Conservation (phyloP, 2,113 vertebrate genomes). For the Heterocephalus glaber region DNA sequence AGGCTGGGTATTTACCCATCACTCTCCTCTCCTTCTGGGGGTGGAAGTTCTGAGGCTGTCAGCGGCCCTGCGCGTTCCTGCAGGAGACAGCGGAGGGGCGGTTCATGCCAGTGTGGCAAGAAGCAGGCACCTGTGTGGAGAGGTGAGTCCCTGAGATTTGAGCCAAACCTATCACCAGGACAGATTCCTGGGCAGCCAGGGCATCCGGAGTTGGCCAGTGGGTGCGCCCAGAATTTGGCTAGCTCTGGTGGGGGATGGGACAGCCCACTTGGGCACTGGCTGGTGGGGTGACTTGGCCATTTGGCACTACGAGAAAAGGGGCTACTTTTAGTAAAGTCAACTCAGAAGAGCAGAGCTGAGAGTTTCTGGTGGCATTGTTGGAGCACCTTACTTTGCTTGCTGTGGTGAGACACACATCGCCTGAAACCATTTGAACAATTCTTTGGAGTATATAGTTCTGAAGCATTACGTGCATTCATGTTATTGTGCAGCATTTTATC, state of each 20-base stretch:
- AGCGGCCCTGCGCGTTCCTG: neutral
- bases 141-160: neutral
- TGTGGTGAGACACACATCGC: neutral
- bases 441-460: neutral
- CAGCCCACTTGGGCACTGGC: neutral
- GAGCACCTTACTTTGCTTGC: neutral
- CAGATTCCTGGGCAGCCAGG: neutral
- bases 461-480: neutral
- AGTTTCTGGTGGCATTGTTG: neutral
- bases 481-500: neutral
- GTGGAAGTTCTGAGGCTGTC: fast-evolving
- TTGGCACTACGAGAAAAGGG: neutral
- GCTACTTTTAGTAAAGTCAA: neutral
- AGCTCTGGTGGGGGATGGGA: neutral
- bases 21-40: neutral
- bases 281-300: too few relatives aligned
- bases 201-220: fast-evolving
- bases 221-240: neutral
- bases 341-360: neutral
- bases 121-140: fast-evolving
- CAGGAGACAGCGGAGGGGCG: neutral
- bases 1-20: neutral
- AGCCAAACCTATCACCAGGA: neutral
- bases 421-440: neutral
- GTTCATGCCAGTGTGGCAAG: fast-evolving